A percentile compares a stretch with the other conserved stretches of the same genome.
Evolutionary conservation across 92 coral and sea anemone genomes (phyloP).

Genomic region (Pocillopora meandrina): DNA sequence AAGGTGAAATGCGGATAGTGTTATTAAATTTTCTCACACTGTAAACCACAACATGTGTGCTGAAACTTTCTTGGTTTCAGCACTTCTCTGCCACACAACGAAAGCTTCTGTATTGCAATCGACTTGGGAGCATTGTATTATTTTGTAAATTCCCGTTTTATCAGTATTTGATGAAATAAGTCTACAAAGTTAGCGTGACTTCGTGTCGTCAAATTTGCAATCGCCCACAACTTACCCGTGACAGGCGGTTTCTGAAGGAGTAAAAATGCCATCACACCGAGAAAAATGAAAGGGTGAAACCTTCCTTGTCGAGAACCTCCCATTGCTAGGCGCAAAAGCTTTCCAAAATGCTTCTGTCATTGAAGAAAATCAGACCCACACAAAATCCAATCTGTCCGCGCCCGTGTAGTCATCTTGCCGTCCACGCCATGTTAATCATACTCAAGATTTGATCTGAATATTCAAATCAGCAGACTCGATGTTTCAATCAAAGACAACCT

Average conservation of each 20-base stretch:
- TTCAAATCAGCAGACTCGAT: slow-evolving; percentile 11
- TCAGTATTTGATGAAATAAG: background rate
- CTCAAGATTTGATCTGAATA: background rate
- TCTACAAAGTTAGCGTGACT: slow-evolving; percentile 25
- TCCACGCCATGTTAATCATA: slow-evolving; percentile 22
- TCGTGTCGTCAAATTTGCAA: background rate
- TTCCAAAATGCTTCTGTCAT: slow-evolving; percentile 7
- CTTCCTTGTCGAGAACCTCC: background rate
- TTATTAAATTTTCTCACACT: background rate
- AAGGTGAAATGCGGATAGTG: background rate
- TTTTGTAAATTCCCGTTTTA: background rate
- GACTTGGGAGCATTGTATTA: background rate
- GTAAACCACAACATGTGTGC: background rate
- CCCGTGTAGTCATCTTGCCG: background rate
- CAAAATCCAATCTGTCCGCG: background rate
- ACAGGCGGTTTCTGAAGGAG: background rate
- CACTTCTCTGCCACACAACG: too few species aligned
- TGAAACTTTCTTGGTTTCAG: background rate
- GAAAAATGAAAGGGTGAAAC: background rate
- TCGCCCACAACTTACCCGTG: slow-evolving; percentile 19
- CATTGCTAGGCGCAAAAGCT: slow-evolving; percentile 2
- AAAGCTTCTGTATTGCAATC: background rate
- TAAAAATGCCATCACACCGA: slow-evolving; percentile 10
- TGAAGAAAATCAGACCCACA: background rate
- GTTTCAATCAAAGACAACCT: slow-evolving; percentile 5